phyloP scores from a whole-genome alignment of 2,797 vertebrate species.

The Malurus splendens region DNA sequence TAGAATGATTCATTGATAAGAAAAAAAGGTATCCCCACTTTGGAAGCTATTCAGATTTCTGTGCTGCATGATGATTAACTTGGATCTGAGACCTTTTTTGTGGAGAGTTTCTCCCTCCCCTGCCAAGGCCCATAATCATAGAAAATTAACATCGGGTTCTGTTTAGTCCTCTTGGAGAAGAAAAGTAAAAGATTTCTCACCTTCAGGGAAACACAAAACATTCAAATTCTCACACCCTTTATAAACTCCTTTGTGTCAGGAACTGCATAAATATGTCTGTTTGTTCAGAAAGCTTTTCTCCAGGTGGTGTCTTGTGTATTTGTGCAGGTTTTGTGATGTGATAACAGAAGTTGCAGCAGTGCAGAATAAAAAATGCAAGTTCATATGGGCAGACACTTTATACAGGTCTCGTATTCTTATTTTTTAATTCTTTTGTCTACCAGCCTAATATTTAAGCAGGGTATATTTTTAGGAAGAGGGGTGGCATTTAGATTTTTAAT shows the following conservation, averaged over 20 bases:
- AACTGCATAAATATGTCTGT: background rate
- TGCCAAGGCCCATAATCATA: background rate
- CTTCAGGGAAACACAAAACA: background rate
- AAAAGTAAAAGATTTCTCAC: background rate
- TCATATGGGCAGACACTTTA: background rate
- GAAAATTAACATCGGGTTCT: background rate
- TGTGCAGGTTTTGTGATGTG: background rate
- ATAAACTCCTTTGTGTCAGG: background rate
- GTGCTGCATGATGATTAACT: background rate
- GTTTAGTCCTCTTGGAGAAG: background rate
- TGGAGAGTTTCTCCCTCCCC: background rate
- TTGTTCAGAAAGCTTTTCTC: background rate
- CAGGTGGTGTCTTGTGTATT: background rate
- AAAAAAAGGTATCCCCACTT: background rate
- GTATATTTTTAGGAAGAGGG: background rate
- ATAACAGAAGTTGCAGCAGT: background rate
- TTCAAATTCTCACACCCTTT: background rate
- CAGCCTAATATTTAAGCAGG: background rate
- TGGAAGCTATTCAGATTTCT: background rate
- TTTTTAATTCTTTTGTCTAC: background rate
- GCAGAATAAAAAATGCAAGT: background rate
- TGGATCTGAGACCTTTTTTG: background rate
- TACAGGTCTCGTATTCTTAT: background rate
- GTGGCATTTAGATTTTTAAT: background rate
- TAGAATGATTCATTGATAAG: background rate